Conservation (phyloP, 2,888 invertebrate species). For the Nymphalis c-album region DNA sequence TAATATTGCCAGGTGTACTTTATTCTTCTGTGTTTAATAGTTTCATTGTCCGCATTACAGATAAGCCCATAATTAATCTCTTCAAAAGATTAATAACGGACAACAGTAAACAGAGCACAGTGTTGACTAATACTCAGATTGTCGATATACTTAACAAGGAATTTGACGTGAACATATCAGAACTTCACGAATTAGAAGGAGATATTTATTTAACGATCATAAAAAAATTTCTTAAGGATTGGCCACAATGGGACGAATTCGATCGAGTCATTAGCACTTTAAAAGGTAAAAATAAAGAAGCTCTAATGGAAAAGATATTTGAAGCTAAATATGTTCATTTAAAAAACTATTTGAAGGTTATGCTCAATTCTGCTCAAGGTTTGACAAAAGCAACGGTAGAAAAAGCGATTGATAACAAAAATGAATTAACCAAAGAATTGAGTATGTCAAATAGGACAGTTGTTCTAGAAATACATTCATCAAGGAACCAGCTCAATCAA, state of each 20-base stretch:
- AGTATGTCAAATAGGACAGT: conserved; percentile 39
- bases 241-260: conserved; percentile 70
- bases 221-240: conserved; percentile 66
- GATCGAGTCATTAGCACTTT: conserved; percentile 51
- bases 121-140: conserved; percentile 64
- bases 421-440: neutral
- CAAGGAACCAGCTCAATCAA: conserved; percentile 51
- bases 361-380: conserved; percentile 48
- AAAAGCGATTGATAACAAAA: conserved; percentile 30
- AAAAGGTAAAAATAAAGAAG: conserved; percentile 43
- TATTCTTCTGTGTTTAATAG: too few relatives aligned
- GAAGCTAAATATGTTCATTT: conserved; percentile 54
- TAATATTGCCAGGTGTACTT: too few relatives aligned
- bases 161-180: conserved; percentile 50
- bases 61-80: conserved; percentile 60
- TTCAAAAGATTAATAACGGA: conserved; percentile 58
- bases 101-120: conserved; percentile 58
- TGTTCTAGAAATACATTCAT: conserved; percentile 52
- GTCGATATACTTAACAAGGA: conserved; percentile 59
- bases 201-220: conserved; percentile 64
- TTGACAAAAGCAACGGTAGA: conserved; percentile 45
- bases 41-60: conserved; percentile 40
- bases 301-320: conserved; percentile 47
- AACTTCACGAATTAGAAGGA: conserved; percentile 55
- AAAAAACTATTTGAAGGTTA: conserved; percentile 53